Conservation (phyloP, 1,140 invertebrate genomes). For the Eulimnadia texana region DNA sequence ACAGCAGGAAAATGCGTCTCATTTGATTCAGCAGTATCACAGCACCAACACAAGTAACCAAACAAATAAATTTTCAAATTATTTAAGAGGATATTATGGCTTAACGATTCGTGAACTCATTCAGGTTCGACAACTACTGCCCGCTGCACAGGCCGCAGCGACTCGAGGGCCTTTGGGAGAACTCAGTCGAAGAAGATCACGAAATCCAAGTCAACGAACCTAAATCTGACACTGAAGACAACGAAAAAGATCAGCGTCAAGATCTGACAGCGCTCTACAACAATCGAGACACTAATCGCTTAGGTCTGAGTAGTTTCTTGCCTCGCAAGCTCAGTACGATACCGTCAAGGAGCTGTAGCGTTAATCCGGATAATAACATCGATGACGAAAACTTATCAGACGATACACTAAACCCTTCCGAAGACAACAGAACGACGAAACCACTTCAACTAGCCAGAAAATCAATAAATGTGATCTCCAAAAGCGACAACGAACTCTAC, state of each 20-base stretch:
- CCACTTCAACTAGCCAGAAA: neutral
- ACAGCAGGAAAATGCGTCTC: neutral
- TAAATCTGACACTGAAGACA: constrained; percentile 2
- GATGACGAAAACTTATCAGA: neutral
- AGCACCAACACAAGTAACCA: too few relatives aligned
- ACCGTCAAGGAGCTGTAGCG: constrained; percentile 19
- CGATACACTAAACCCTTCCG: neutral
- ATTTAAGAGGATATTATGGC: too few relatives aligned
- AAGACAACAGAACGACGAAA: neutral
- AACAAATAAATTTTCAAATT: too few relatives aligned
- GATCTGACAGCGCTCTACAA: constrained; percentile 19
- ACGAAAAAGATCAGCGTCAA: constrained; percentile 17
- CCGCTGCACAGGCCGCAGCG: constrained; percentile 3
- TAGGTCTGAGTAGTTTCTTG: constrained; percentile 18
- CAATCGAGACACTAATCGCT: constrained; percentile 8
- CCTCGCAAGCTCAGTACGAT: constrained; percentile 25
- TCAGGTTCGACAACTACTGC: neutral
- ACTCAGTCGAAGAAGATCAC: constrained; percentile 18
- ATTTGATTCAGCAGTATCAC: neutral
- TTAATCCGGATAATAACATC: constrained; percentile 11
- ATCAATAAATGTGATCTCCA: neutral
- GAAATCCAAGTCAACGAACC: neutral
- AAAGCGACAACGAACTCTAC: neutral
- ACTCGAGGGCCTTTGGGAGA: constrained; percentile 10
- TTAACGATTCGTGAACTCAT: too few relatives aligned